Evolutionary conservation across 2,113 vertebrate species (phyloP).

Genomic region (Platycercus adscitus): DNA sequence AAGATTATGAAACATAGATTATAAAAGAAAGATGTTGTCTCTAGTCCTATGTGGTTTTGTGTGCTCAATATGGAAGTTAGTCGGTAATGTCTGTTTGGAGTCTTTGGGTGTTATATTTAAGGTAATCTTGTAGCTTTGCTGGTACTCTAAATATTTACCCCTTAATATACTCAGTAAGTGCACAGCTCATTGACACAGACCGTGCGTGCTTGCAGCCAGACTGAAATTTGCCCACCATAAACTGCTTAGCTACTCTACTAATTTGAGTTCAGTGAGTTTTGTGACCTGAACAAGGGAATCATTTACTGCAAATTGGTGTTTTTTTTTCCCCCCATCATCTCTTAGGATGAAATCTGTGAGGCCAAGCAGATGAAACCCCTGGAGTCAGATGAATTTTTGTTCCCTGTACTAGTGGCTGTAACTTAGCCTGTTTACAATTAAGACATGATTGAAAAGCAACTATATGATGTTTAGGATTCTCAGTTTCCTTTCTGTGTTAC

Average conservation of each 20-base stretch:
- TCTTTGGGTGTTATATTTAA: not conserved
- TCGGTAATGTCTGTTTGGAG: not conserved
- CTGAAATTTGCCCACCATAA: not conserved
- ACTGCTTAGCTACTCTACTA: not conserved
- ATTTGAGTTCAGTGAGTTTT: fast-evolving
- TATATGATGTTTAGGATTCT: not conserved
- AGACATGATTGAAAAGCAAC: not conserved
- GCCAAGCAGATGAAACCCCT: not conserved
- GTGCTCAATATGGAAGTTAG: not conserved
- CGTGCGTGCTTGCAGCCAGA: fast-evolving
- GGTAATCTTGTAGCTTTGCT: not conserved
- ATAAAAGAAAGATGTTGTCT: not conserved
- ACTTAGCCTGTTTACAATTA: not conserved
- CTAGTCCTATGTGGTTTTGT: fast-evolving
- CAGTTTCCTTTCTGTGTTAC: not conserved
- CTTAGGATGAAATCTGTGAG: not conserved
- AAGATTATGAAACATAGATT: not conserved
- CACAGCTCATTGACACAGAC: not conserved
- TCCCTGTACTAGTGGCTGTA: not conserved
- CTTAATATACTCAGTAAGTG: not conserved
- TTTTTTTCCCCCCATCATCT: not conserved
- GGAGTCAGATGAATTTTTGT: not conserved
- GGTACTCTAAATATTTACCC: not conserved
- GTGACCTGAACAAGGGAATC: not conserved
- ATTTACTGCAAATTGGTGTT: not conserved